Base-by-base conservation (phyloP, 2,888 invertebrate genomes). In the Neocrepidodera transversa region DNA sequence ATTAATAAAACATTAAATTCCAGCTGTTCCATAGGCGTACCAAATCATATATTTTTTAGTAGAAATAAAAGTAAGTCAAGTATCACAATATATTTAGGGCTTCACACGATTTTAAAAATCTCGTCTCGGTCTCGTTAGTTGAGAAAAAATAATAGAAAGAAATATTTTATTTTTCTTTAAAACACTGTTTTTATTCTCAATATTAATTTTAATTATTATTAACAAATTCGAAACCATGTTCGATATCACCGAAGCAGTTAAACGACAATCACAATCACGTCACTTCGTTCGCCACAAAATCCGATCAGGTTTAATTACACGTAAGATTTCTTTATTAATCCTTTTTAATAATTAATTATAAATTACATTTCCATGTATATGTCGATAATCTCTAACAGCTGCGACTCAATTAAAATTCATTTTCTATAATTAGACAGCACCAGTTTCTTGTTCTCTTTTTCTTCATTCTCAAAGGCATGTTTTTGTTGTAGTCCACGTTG, bases 311-410 rank as follows among this genome's bases (percentile, higher is more conserved):
- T 47, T 47, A 47, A 47, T 47, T 47, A 47, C 16, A 16, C 35
- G 23, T 42, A n/a, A 10, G 7, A 30, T 48, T 48, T 17, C 16
- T 32, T 11, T 32, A 17, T 32, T 48, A 48, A 48, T 48, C 35
- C 48, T 35, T 48, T 20, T 48, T 48, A 32, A 20, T 48, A 47
- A 47, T 48, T 32, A 48, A 48, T 48, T 17, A 48, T 48, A 48
- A 48, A 35, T 48, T 48, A 32, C 48, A 35, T 48, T 48, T 48
- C 35, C 48, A 48, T 48, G 48, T 48, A 48, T 26, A 35, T 18
- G 26, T 10, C 32, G 48, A 48, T 48, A 48, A 48, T 48, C 48
- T 35, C 32, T 18, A 16, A 18, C 48, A 48, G 48, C 48, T 48
- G 48, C 48, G 45, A 14, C 26, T 28, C 13, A 40, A 30, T 30